Evolutionary conservation across 2,888 invertebrate species (phyloP).

Genomic region (Drosophila subquinaria): DNA sequence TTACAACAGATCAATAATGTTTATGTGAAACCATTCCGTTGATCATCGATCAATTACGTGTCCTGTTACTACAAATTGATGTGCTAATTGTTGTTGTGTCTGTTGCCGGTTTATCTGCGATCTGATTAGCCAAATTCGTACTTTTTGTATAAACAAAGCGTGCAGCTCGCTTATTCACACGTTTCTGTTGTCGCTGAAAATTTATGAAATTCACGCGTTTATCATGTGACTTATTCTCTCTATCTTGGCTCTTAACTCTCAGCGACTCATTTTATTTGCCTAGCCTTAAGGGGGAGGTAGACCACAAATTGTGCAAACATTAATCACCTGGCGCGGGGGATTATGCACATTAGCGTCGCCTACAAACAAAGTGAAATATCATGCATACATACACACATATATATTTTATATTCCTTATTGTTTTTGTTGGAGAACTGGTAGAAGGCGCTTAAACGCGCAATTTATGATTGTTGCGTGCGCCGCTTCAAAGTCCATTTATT

Average conservation of each 20-base stretch:
- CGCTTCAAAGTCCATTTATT: conserved; percentile 41
- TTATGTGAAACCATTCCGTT: conserved; percentile 6
- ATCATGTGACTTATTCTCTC: conserved; percentile 66
- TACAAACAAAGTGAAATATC: conserved; percentile 22
- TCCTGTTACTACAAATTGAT: conserved; percentile 1
- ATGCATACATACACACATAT: background rate
- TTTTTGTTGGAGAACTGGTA: conserved; percentile 11
- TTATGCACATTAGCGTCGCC: conserved; percentile 45
- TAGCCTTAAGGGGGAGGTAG: conserved; percentile 3
- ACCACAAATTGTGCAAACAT: conserved; percentile 61
- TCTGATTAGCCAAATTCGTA: conserved; percentile 57
- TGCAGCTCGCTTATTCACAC: conserved; percentile 68
- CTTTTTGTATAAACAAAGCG: conserved; percentile 51
- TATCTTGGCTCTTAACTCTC: conserved; percentile 7
- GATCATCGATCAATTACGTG: conserved; percentile 29
- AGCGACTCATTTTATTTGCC: conserved; percentile 23
- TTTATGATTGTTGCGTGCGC: conserved; percentile 40
- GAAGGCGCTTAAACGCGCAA: conserved; percentile 23
- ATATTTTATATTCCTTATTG: conserved; percentile 12
- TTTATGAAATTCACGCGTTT: conserved; percentile 67
- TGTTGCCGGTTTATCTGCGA: conserved; percentile 58
- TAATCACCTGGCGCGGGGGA: conserved; percentile 45
- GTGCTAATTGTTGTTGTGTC: conserved; percentile 34
- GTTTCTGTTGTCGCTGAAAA: conserved; percentile 65
- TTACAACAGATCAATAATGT: conserved; percentile 28